Evolutionary conservation across 2,113 vertebrate species (phyloP), one percentile per base, ranked within the genome.

Genomic region (Hydrolagus affinis): DNA sequence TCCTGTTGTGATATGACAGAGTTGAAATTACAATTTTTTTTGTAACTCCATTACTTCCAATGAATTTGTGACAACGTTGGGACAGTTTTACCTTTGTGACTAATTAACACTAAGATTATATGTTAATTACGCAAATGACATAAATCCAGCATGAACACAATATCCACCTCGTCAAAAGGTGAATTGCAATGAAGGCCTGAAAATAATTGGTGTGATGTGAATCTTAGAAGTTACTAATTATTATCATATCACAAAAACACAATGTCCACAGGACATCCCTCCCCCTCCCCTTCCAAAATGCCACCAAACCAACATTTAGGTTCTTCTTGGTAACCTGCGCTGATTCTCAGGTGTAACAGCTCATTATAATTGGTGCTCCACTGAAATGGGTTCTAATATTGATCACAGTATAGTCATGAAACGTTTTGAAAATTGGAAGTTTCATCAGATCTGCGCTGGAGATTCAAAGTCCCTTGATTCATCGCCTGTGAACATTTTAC

Each of bases 401-500:
- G 11, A 11, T 19, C 28, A 11, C 12, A 30, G 32, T 68, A 2
- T 7, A 66, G 28, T 9, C 44, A 6, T 21, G 14, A 83, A 62
- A n/a, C 11, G 25, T 28, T 83, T 57, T 62, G 60, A 28, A 28
- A 28, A 66, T 19, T 21, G 17, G 28, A 66, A 28, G 2, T 28
- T 30, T 11, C 14, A 32, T 68, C 60, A 28, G 60, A 64, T 66
- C 2, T 30, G 11, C 6, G 25, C 64, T 32, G 23, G 60, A 44
- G 44, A 44, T 44, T 44, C 6, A 6, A 44, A 44, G 44, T 44
- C 44, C 87, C 86, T 87, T 89, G 87, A 73, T 85, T 87, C 88
- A 87, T 0, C 0, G 23, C 83, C 87, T 87, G 87, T 89, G 88
- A 89, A 89, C 86, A 87, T 87, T 86, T 88, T 85, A 88, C 88